A percentile compares a stretch with the other conserved stretches of the same genome.
Conservation (phyloP, 2,113 vertebrate species). For the Pholis gunnellus region DNA sequence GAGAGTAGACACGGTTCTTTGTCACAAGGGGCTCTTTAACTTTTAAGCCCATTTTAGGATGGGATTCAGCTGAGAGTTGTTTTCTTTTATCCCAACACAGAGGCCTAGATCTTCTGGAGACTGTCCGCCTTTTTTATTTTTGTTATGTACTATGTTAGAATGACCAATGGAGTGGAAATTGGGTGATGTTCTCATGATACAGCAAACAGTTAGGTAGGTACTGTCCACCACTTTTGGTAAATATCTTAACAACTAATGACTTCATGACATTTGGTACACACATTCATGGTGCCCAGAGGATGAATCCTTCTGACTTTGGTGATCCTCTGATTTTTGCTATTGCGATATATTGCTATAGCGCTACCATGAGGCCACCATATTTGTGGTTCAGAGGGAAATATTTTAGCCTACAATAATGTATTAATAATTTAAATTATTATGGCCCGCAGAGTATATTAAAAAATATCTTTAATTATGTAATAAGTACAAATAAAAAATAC, state of each 20-base stretch:
- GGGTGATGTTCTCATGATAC: neutral
- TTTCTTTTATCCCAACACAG: neutral
- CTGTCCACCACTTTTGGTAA: neutral
- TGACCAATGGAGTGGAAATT: neutral
- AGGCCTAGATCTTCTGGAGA: neutral
- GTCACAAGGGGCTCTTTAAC: conserved; percentile 37
- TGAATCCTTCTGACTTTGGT: too few relatives aligned
- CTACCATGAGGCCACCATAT: neutral
- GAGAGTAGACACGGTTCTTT: conserved; percentile 22
- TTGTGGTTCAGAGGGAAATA: neutral
- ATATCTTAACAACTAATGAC: too few relatives aligned
- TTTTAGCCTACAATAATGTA: neutral
- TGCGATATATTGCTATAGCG: too few relatives aligned
- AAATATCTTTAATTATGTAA: too few relatives aligned
- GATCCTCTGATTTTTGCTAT: too few relatives aligned
- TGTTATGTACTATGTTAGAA: neutral
- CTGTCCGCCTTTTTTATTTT: neutral
- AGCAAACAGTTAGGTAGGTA: neutral
- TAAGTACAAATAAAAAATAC: neutral
- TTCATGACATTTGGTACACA: too few relatives aligned
- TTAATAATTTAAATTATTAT: too few relatives aligned
- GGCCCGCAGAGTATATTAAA: too few relatives aligned
- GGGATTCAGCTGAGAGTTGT: neutral
- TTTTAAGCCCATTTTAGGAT: conserved; percentile 25
- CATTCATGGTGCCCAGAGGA: too few relatives aligned